Conservation (phyloP, 2,113 vertebrate genomes). For the Leptocoma aspasia region DNA sequence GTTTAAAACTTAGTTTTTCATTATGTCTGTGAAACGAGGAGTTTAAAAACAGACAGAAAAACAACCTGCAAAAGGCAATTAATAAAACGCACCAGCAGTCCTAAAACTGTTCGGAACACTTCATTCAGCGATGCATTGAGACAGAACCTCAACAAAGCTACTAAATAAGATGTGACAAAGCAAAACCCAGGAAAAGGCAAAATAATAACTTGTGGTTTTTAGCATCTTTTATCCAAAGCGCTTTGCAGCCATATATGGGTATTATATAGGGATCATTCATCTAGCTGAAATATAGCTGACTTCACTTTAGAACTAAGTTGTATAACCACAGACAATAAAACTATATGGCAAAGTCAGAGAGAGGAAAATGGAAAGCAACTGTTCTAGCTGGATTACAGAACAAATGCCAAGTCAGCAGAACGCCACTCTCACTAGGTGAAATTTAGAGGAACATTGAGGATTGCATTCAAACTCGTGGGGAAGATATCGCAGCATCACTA, state of each 20-base stretch:
- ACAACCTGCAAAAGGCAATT: neutral
- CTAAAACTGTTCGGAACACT: neutral
- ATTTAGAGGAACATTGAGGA: neutral
- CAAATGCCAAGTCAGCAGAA: neutral
- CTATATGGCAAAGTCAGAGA: neutral
- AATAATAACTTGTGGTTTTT: neutral
- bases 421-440: neutral
- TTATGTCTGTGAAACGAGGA: neutral
- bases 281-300: neutral
- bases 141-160: neutral
- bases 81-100: neutral
- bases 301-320: neutral
- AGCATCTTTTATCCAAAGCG: neutral
- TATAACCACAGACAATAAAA: neutral
- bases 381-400: neutral
- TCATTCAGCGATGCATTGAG: neutral
- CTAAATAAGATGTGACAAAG: neutral
- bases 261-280: neutral
- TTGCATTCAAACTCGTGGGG: neutral
- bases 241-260: neutral
- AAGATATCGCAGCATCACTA: neutral
- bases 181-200: neutral
- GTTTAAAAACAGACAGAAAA: neutral
- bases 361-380: constrained; percentile 3
- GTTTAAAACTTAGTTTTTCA: neutral